Base-by-base conservation (phyloP, 2,113 vertebrate genomes). In the Pachypanchax playfairii region DNA sequence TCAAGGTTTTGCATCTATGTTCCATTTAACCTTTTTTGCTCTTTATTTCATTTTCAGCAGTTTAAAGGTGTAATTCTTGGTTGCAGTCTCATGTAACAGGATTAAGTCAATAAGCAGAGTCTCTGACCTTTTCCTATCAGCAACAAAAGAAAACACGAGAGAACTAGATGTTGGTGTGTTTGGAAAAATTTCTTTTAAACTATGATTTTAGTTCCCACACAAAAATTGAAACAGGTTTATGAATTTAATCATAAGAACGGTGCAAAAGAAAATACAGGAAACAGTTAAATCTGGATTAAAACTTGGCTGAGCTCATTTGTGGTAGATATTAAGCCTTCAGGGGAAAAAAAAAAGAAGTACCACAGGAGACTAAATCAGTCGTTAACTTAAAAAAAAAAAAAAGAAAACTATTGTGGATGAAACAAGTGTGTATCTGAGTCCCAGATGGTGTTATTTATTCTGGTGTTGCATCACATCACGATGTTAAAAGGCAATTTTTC, bases 101-200 rank as follows among this genome's bases (percentile, higher is more conserved):
- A 85, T 83, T 75, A 81, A 77, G 57, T 51, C 47, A 21, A 33
- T 38, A 13, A 41, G 50, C 69, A 43, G 29, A 64, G 67, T 29
- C 24, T 39, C 76, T n/a, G 70, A 79, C 53, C 68, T 54, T 64
- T 66, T 39, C 15, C 52, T 31, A 35, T 17, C 33, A 47, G 10
- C 18, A 47, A 33, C n/a, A 71, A 31, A 63, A 47, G 28, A 63
- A 75, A 76, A 64, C 38, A 28, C 5, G 47, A 26, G 22, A 12
- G 20, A 50, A 60, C 7, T 47, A 53, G 17, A 29, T 28, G 1
- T 52, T 18, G n/a, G n/a, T n/a, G n/a, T n/a, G 29, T 57, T 56
- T 13, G 42, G 51, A 65, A 56, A 33, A 5, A 21, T 56, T 4
- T 4, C 62, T 51, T 61, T 24, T 4, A 61, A 4, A 17, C 11